Evolutionary conservation across 1,140 invertebrate species (phyloP), one percentile per base, ranked within the genome.

Genomic region (Drosophila pachea): DNA sequence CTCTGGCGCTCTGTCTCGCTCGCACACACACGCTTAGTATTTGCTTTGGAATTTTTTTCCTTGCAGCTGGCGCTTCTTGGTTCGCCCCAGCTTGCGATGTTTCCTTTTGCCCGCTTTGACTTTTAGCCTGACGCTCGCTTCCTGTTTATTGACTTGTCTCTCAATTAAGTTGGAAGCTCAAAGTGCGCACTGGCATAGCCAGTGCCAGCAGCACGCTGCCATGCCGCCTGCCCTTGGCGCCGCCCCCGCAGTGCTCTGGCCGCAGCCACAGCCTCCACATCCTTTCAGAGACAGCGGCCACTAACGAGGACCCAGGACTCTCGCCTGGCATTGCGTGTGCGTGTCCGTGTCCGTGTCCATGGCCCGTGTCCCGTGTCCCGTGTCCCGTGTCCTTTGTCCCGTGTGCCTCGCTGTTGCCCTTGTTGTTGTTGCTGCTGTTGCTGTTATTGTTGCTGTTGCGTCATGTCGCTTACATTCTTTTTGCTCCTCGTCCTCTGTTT

Each of bases 101-200:
- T 36, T 35, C 38, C 48, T 33, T 60, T 68, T 61, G 59, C 58
- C 53, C 62, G 79, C 78, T 73, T 68, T 78, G 78, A 83, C 78
- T 83, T 84, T 78, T 73, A 67, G 73, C 68, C 66, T 42, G 78
- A 58, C 78, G 69, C 69, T 77, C 66, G 78, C 78, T 78, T 83
- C 79, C 82, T 86, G 82, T 86, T 86, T 86, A 86, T 86, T 86
- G 82, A 87, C 82, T 86, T 86, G 82, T 86, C 82, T 86, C 82
- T 86, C 82, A 86, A 86, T 86, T 86, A 86, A 82, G 82, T 87
- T 87, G 74, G 68, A 68, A 83, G 61, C 71, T 68, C 82, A 68
- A 58, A 82, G 67, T 79, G 58, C 73, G 67, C 68, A 65, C 64
- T 35, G 35, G n/a, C 52, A 43, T 56, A 56, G 32, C 55, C 40